phyloP scores from a whole-genome alignment of 2,888 invertebrate genomes.

The Dinocampus coccinellae region DNA sequence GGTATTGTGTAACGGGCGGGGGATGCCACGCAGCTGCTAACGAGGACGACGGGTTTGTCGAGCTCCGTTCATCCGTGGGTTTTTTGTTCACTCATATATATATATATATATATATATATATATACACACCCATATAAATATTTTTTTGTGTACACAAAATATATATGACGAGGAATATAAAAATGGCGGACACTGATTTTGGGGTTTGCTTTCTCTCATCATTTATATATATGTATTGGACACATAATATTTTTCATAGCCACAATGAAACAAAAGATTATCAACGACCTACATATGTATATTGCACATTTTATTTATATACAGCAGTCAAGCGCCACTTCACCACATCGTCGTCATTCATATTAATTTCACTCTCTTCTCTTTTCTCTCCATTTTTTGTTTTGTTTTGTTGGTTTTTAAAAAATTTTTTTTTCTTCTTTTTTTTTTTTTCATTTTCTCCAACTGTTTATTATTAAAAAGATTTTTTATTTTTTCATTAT shows the following conservation, averaged over 20 bases:
- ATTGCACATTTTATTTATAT: background rate
- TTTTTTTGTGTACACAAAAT: conserved; percentile 16
- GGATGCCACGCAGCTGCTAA: conserved; percentile 67
- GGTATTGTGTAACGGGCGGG: conserved; percentile 65
- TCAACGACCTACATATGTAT: conserved; percentile 19
- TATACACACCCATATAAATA: background rate
- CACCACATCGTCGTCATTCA: background rate
- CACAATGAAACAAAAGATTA: conserved; percentile 13
- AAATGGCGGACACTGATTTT: conserved; percentile 44
- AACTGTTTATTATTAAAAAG: background rate
- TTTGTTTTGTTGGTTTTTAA: no score
- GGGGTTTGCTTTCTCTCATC: background rate
- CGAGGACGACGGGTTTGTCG: conserved; percentile 58
- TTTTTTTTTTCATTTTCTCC: background rate
- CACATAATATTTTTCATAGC: conserved; percentile 33
- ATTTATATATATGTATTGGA: conserved; percentile 8
- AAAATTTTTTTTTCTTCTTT: no score
- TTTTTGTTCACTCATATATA: conserved; percentile 32
- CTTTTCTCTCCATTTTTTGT: no score
- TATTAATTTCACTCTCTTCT: no score
- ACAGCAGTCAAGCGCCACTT: background rate
- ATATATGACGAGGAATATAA: conserved; percentile 33
- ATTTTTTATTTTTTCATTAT: no score
- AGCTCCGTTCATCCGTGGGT: conserved; percentile 43
- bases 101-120: conserved; percentile 29